Evolutionary conservation across 2,888 invertebrate genomes (phyloP).

Genomic region (Drosophila testacea): DNA sequence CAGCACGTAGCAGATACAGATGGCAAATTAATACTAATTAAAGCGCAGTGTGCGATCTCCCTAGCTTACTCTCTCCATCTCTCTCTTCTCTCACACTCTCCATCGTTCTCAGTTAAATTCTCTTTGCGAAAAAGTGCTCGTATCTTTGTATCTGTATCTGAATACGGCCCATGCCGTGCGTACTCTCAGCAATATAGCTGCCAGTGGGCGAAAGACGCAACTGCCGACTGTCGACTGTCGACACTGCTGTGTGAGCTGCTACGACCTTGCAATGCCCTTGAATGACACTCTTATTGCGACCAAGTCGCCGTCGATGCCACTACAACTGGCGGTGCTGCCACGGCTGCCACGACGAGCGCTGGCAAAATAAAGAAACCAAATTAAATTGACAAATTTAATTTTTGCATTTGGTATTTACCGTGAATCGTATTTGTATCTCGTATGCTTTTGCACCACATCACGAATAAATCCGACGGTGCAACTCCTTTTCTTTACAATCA

Average conservation of each 20-base stretch:
- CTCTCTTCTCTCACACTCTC: slow-evolving; percentile 8
- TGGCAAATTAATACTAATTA: slow-evolving; percentile 65
- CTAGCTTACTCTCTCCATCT: slow-evolving; percentile 11
- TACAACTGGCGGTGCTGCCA: slow-evolving; percentile 72
- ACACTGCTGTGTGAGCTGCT: slow-evolving; percentile 56
- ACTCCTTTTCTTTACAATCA: slow-evolving; percentile 34
- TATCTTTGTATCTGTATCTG: slow-evolving; percentile 65
- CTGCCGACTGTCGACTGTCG: slow-evolving; percentile 47
- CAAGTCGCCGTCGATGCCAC: slow-evolving; percentile 72
- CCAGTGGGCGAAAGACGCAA: slow-evolving; percentile 77
- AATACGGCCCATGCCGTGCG: slow-evolving; percentile 53
- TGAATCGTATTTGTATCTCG: slow-evolving; percentile 32
- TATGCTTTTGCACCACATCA: slow-evolving; percentile 14
- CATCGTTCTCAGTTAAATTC: slow-evolving; percentile 19
- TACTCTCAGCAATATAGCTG: slow-evolving; percentile 65
- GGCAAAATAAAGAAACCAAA: slow-evolving; percentile 67
- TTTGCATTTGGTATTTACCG: slow-evolving; percentile 34
- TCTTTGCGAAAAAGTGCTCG: slow-evolving; percentile 58
- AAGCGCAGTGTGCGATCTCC: slow-evolving; percentile 59
- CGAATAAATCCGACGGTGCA: slow-evolving; percentile 25
- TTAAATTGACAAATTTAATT: slow-evolving; percentile 41
- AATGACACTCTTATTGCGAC: slow-evolving; percentile 85
- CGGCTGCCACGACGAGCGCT: slow-evolving; percentile 74
- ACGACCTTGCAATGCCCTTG: slow-evolving; percentile 85
- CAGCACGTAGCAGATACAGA: slow-evolving; percentile 14